Evolutionary conservation across 2,797 vertebrate species (phyloP), one percentile per base, ranked within the genome.

Genomic region (Peromyscus attwateri): DNA sequence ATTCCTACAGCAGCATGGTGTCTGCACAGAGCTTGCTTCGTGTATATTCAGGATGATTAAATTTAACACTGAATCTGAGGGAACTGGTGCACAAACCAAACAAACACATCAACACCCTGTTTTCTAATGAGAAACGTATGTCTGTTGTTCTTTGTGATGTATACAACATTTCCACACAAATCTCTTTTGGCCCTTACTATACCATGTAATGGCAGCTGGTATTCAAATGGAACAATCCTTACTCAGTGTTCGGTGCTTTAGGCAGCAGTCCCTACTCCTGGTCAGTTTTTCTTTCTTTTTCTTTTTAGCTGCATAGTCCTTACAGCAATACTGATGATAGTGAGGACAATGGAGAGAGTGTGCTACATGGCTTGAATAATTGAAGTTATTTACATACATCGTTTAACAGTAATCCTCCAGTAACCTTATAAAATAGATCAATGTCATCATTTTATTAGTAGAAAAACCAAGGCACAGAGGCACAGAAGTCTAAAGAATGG

Each of bases 211-310:
- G 62, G 37, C 49, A 93, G 25, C 71, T 93, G 37, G 60, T 57
- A 77, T 46, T 90, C 16, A 70, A 88, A 92, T 85, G 57, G n/a
- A 89, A 87, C 75, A 14, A 31, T 79, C 85, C 82, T 92, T 34
- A 52, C 37, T 87, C 31, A 89, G 0, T 84, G 14, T 52, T 37
- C 68, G 21, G 40, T 82, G 23, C 40, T 70, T 95, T 37, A 88
- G 75, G n/a, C 83, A 40, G 2, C n/a, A 40, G 68, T 8, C 16
- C 46, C 62, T 0, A 66, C 94, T 77, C 43, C 70, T 43, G 29
- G 31, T 92, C 43, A 27, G 14, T 17, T 52, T 46, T 82, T 79
- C 49, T 55, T 40, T 13, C 37, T 82, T 13, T 25, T 29, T 46
- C 27, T 66, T 84, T 85, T 12, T 14, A 64, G 34, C 17, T 89